Base-by-base conservation (phyloP, 1,140 invertebrate genomes). In the Penaeus chinensis region DNA sequence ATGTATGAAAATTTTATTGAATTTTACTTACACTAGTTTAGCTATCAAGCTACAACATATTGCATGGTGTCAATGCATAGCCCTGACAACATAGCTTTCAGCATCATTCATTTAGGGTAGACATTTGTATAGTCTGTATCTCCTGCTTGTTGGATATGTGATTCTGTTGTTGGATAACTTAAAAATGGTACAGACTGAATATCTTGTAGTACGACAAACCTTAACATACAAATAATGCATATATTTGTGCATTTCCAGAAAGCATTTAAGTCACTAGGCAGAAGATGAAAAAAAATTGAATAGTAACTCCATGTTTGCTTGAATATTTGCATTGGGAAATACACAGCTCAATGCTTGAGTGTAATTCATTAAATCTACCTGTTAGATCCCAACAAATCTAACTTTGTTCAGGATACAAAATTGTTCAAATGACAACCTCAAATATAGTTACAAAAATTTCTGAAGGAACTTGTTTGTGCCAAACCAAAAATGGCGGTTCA, bases 21-120 rank as follows among this genome's bases (percentile, higher is more conserved):
- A 82, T 82, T 82, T 63, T 62, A 37, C 79, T 82, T 65, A 82
- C 62, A 82, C 79, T 82, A 82, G 37, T 37, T 60, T 63, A 60
- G 62, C 32, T 66, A 65, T 37, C 60, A 82, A 32, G 79, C 79
- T 82, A 82, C 79, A 65, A 82, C 79, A 82, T 63, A 82, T 82
- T 82, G 79, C 79, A 82, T 82, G 79, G 62, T 82, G 65, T 82
- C 79, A 82, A 82, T 82, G 79, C 79, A 82, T 82, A 82, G 79
- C 79, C 79, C 79, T 82, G 79, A 82, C 79, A 82, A 82, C 37
- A 82, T 82, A 65, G 79, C 60, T 66, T 63, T 60, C 79, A 82
- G 79, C 79, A 82, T 82, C 79, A 82, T 82, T 63, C 62, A 82
- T 60, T 24, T 65, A 65, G 79, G 79, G 79, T 37, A 27, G 78